Evolutionary conservation across 2,888 invertebrate genomes (phyloP).

Genomic region (Rotaria macrura): DNA sequence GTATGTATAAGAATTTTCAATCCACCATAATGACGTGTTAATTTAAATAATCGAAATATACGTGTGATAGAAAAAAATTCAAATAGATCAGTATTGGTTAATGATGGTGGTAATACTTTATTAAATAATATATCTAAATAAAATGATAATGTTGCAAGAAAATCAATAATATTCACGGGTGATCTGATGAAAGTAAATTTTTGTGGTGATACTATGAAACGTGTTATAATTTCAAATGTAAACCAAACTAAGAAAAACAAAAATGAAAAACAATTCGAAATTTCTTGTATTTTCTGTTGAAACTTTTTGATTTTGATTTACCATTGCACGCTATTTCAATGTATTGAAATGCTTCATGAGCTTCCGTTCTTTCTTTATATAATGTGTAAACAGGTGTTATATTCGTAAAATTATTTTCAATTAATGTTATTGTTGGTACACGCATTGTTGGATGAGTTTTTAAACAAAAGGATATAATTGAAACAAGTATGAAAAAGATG

Average conservation of each 20-base stretch:
- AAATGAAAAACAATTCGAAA: constrained; percentile 20
- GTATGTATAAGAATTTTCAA: constrained; percentile 89
- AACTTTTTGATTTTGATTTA: neutral
- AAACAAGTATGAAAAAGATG: constrained; percentile 88
- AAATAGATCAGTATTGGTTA: constrained; percentile 65
- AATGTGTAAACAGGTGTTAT: constrained; percentile 61
- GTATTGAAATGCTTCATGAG: constrained; percentile 82
- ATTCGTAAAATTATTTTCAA: constrained; percentile 37
- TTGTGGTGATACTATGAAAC: constrained; percentile 76
- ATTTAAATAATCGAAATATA: constrained; percentile 80
- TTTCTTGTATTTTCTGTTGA: too few species aligned
- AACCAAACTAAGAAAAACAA: constrained; percentile 64
- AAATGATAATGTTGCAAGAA: constrained; percentile 81
- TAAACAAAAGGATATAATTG: constrained; percentile 85
- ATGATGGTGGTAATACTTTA: constrained; percentile 42
- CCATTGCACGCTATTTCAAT: constrained; percentile 78
- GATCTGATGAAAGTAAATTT: constrained; percentile 78
- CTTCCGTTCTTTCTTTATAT: constrained; percentile 77
- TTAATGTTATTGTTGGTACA: constrained; percentile 47
- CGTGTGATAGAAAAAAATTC: constrained; percentile 89
- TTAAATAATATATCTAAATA: constrained; percentile 66
- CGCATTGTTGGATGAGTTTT: constrained; percentile 83
- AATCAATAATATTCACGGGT: constrained; percentile 84
- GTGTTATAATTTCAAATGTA: constrained; percentile 75
- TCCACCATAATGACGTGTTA: constrained; percentile 84